Evolutionary conservation across 1,140 invertebrate species (phyloP), one percentile per base, ranked within the genome.

Genomic region (Latrodectus geometricus): DNA sequence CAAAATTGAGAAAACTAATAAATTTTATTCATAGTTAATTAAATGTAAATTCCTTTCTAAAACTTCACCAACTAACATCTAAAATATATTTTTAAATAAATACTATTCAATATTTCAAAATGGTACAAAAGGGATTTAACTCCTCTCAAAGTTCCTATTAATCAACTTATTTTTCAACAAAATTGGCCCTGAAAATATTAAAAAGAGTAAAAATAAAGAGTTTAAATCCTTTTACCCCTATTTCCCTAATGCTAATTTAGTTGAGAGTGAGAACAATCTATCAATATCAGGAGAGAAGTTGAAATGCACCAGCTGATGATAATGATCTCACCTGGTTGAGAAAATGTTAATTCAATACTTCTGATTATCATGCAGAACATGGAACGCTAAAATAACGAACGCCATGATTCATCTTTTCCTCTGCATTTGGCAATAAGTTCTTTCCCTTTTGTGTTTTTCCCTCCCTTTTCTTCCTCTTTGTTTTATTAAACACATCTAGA

Each of bases 271-370:
- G 66, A 80, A n/a, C 52, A 72, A 66, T 83, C 70, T 83, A 69
- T 83, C 81, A 75, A 83, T 83, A 75, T 54, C 54, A 66, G 23
- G 9, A 21, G 35, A 7, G 49, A 8, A 35, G 35, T 15, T 15
- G 9, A 12, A 4, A 4, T 7, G 49, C 81, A 56, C 11, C 81
- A 75, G 81, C 81, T 83, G 81, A 83, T 72, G 79, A 72, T 75
- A 75, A 83, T 83, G 72, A 72, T 35, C 9, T 74, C 70, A 70
- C 61, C 20, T 68, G 56, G 54, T 75, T 83, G 72, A 75, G 81
- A 75, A 83, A 83, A 83, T 83, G 75, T 83, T 83, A 83, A 83
- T 83, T 75, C 81, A 83, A 83, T 83, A 68, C 72, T 52, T 48
- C 52, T 66, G 81, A 83, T 83, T 54, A 35, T 56, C 72, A 75